A percentile compares a stretch with the other conserved stretches of the same genome.
Conservation (phyloP, 1,140 invertebrate genomes). For the Aporrectodea caliginosa region DNA sequence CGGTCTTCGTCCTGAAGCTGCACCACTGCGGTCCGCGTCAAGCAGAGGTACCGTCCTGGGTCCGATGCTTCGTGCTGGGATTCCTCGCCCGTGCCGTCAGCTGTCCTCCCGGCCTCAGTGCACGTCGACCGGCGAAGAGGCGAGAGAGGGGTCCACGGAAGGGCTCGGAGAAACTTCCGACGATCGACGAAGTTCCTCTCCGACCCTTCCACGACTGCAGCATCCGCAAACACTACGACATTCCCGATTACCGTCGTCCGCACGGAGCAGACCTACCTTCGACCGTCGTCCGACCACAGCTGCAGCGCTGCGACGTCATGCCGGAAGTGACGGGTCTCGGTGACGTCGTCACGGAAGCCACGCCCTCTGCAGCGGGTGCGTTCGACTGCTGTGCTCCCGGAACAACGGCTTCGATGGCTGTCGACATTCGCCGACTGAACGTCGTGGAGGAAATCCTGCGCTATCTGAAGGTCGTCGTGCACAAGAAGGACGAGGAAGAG, state of each 20-base stretch:
- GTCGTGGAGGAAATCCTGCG: conserved; percentile 45
- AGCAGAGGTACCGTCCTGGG: conserved; percentile 44
- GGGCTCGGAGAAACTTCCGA: conserved; percentile 18
- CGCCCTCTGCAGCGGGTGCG: conserved; percentile 10
- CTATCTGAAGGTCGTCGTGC: conserved; percentile 44
- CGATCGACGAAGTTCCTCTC: conserved; percentile 10
- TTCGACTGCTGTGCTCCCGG: conserved; percentile 29
- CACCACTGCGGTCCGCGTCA: conserved; percentile 49
- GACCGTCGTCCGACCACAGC: conserved; percentile 6
- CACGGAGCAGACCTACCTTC: too few species aligned
- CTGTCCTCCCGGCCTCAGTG: conserved; percentile 23
- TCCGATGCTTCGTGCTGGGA: conserved; percentile 43
- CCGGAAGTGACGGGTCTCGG: not conserved
- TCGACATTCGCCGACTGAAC: conserved; percentile 6
- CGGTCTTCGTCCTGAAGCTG: conserved; percentile 53
- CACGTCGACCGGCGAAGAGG: conserved; percentile 17
- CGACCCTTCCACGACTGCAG: conserved; percentile 27
- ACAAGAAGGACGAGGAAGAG: conserved; percentile 46
- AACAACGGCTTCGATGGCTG: conserved; percentile 29
- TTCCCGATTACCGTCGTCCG: not conserved
- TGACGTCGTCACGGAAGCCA: conserved; percentile 20
- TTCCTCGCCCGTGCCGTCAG: conserved; percentile 34
- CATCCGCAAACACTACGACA: conserved; percentile 29
- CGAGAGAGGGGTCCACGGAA: conserved; percentile 25
- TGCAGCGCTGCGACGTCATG: not conserved